Evolutionary conservation across 2,113 vertebrate genomes (phyloP), one percentile per base, ranked within the genome.

Genomic region (Panthera uncia): DNA sequence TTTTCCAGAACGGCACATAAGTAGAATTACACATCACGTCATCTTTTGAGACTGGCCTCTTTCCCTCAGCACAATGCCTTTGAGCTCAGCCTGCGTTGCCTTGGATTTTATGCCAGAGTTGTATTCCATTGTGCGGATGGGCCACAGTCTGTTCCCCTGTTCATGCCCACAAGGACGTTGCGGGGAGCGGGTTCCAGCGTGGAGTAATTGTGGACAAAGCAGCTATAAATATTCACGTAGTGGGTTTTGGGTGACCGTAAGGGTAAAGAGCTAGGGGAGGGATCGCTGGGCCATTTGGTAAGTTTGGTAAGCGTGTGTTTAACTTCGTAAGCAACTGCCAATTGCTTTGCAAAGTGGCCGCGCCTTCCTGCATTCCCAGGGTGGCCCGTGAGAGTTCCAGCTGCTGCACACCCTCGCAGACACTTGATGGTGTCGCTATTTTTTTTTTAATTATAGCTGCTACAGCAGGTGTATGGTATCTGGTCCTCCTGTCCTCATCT

Each of bases 51-150:
- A 10, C 73, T 13, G 38, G 45, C 36, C 81, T n/a, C 78, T 19
- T 63, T n/a, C 36, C 21, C 55, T 15, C 80, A 71, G 41, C 21
- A 55, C 4, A 16, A 27, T 5, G 14, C 63, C 88, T 65, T 23
- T 25, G 50, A 52, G 79, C n/a, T 21, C 3, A 63, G 21, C 2
- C 29, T 15, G 16, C 4, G 45, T 0, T 1, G 2, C 4, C 38
- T 1, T 3, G n/a, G 71, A 16, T 4, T 29, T 79, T 15, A 50
- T 0, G 16, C 21, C 27, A 13, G 29, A 31, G 7, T 2, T 12
- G 33, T 4, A 12, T n/a, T 33, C 57, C 11, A 48, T 0, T 1
- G 2, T 7, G 18, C 13, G 71, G 38, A 65, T 0, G 5, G 16
- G 19, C 29, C 23, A 12, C 4, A 31, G 23, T 23, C 25, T 50